phyloP scores from a whole-genome alignment of 2,888 invertebrate species.

The Xanthia togata region DNA sequence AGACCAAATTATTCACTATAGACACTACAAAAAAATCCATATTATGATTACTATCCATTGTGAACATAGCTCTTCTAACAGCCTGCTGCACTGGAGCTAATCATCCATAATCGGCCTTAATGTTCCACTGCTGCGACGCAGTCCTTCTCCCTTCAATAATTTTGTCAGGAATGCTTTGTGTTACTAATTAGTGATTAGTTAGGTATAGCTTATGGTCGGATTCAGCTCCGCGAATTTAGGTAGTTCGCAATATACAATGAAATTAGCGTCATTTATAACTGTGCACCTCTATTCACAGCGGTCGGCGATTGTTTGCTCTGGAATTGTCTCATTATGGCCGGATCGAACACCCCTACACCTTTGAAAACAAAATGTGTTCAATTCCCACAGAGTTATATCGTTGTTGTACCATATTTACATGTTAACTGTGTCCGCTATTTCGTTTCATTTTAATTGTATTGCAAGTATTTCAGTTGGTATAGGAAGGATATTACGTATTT shows the following conservation, averaged over 20 bases:
- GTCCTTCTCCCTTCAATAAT: no score
- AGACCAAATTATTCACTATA: no score
- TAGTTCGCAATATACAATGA: constrained; percentile 14
- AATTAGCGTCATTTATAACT: constrained; percentile 47
- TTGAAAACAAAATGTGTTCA: constrained; percentile 51
- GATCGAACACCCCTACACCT: constrained; percentile 41
- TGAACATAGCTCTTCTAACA: background rate
- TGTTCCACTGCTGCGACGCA: no score
- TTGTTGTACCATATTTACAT: constrained; percentile 50
- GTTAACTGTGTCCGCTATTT: constrained; percentile 34
- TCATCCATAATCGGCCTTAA: no score
- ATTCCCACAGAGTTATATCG: constrained; percentile 43
- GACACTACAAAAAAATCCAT: background rate
- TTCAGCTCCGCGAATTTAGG: background rate
- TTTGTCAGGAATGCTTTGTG: constrained; percentile 12
- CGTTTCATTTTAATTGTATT: constrained; percentile 56
- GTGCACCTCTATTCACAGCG: constrained; percentile 29
- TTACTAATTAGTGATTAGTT: constrained; percentile 34
- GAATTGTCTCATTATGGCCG: constrained; percentile 47
- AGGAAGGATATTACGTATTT: constrained; percentile 26
- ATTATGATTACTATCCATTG: background rate
- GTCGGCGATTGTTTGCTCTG: constrained; percentile 45
- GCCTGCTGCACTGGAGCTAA: background rate
- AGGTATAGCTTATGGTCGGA: background rate
- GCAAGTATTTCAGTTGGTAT: constrained; percentile 30